Evolutionary conservation across 2,797 vertebrate genomes (phyloP).

Genomic region (Enteromius paludinosus): DNA sequence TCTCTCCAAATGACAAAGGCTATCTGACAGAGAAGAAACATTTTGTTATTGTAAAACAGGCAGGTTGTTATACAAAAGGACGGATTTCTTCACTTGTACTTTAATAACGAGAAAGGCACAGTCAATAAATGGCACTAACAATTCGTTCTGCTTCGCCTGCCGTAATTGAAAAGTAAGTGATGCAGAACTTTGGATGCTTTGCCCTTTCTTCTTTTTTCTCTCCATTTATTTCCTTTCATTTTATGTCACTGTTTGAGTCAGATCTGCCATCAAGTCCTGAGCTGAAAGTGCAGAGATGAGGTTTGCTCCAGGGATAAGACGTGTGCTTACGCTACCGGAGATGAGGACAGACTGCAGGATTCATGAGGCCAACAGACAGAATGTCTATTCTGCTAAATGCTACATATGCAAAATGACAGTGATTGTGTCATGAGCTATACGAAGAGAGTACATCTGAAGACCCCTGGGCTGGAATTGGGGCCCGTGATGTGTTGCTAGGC

Average conservation of each 20-base stretch:
- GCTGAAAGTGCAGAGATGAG: conserved; percentile 71
- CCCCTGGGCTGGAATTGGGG: conserved; percentile 23
- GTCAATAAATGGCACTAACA: conserved; percentile 91
- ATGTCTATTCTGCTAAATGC: conserved; percentile 13
- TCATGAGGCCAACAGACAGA: background rate
- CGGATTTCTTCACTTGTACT: conserved; percentile 86
- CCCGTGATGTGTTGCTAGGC: conserved; percentile 29
- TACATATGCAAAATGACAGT: conserved; percentile 18
- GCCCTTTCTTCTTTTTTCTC: conserved; percentile 66
- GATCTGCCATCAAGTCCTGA: conserved; percentile 74
- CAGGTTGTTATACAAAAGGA: conserved; percentile 89
- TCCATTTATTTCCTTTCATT: conserved; percentile 69
- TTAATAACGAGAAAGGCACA: conserved; percentile 86
- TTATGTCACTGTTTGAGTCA: conserved; percentile 75
- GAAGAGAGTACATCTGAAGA: background rate
- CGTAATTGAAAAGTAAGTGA: conserved; percentile 92
- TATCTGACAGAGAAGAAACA: conserved; percentile 78
- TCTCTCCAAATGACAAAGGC: conserved; percentile 69
- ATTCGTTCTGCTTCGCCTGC: conserved; percentile 88
- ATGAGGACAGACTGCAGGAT: background rate
- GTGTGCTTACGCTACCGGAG: background rate
- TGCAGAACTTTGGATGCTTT: conserved; percentile 82
- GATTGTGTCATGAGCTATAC: conserved; percentile 4
- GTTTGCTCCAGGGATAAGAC: conserved; percentile 47
- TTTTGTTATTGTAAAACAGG: conserved; percentile 87